Evolutionary conservation across 2,797 vertebrate species (phyloP), one percentile per base, ranked within the genome.

Genomic region (Chiloscyllium punctatum): DNA sequence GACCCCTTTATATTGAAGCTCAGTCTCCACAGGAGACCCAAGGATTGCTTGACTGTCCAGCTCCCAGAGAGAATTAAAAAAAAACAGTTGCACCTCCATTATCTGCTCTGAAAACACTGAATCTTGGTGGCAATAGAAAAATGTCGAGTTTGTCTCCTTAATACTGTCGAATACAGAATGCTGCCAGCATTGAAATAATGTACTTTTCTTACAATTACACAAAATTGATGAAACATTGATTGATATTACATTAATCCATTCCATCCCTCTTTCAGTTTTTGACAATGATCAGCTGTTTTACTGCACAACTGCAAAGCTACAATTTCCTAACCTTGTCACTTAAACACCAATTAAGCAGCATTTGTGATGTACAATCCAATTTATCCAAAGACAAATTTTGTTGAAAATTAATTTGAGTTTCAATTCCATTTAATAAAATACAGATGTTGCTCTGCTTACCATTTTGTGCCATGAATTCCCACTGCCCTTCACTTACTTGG

Each of bases 401-500:
- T 33, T 53, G 15, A 53, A 53, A 77, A 16, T 33, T 21, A 2
- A 57, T 33, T 95, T 77, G 33, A 53, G n/a, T 16, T 11, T 95
- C 30, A 95, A 66, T 27, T 30, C 37, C 13, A 74, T 30, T 94
- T 48, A 74, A 33, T 77, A 33, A 4, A 18, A 13, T 6, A 95
- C 51, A 53, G 30, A 51, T 74, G 16, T 18, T 74, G 94, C 42
- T n/a, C 30, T 8, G 21, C 42, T 48, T 74, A 74, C 11, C 30
- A 51, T 72, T 18, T 30, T 48, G 27, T 18, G 48, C 23, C n/a
- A 68, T 82, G 72, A 51, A 51, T 7, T 90, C 48, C 37, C 68
- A 82, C 23, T 69, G 51, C 51, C 23, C 3, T 27, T 3, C 25
- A 96, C 97, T 97, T 97, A 99, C 99, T 98, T 99, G 99, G 96